A percentile compares a stretch with the other conserved stretches of the same genome.
Conservation (phyloP, 1,140 invertebrate genomes). For the Bombus fervidus region DNA sequence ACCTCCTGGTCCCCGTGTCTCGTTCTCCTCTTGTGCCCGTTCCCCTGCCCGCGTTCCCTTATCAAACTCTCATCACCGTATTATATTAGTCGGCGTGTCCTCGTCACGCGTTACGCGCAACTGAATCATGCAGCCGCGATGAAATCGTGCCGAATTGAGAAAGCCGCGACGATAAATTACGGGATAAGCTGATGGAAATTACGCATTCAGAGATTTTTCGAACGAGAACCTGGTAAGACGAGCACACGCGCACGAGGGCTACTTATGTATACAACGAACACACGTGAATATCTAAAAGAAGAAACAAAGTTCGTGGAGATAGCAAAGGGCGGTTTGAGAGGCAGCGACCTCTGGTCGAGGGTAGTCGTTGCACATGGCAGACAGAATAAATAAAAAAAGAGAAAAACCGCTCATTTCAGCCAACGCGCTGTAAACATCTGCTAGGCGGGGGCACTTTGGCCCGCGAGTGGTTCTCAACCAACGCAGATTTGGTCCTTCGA, state of each 20-base stretch:
- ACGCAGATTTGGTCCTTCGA: not conserved
- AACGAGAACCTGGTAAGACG: too few species aligned
- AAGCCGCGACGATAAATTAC: not conserved
- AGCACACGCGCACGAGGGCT: too few species aligned
- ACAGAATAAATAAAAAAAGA: conserved; percentile 76
- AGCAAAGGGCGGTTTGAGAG: conserved; percentile 57
- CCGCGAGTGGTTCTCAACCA: conserved; percentile 53
- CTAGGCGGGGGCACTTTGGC: conserved; percentile 71
- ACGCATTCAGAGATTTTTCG: conserved; percentile 8
- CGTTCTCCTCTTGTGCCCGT: too few species aligned
- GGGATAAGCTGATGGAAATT: conserved; percentile 7
- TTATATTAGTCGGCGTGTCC: not conserved
- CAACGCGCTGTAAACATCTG: conserved; percentile 79
- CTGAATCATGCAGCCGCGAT: not conserved
- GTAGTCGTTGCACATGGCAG: conserved; percentile 72
- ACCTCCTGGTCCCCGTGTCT: not conserved
- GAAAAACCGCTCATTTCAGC: conserved; percentile 75
- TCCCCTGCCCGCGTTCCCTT: not conserved
- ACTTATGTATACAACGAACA: not conserved
- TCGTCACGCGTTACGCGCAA: conserved; percentile 13
- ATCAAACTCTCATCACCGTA: conserved; percentile 8
- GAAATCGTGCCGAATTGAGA: not conserved
- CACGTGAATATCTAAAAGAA: conserved; percentile 5
- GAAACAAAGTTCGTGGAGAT: conserved; percentile 24
- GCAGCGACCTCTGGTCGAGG: conserved; percentile 64